Conservation (phyloP, 2,797 vertebrate genomes). For the Sphenopsis melanotis region DNA sequence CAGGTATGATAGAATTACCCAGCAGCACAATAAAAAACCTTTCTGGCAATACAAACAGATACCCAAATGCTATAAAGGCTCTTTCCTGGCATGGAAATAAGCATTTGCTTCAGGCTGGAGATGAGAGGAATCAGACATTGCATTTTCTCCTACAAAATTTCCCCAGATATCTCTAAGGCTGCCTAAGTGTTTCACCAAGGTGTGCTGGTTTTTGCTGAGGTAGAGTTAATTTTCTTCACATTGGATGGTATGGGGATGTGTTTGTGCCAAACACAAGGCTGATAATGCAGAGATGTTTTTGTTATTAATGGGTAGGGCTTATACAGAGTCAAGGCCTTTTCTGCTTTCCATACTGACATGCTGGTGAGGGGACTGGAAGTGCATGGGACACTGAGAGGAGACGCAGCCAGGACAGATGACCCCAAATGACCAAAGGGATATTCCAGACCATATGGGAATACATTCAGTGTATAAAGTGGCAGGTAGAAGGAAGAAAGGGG, state of each 20-base stretch:
- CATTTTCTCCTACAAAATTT: not conserved
- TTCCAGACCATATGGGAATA: not conserved
- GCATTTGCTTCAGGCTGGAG: not conserved
- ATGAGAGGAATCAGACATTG: not conserved
- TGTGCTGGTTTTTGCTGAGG: not conserved
- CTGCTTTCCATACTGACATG: not conserved
- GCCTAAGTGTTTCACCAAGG: not conserved
- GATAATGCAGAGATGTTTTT: not conserved
- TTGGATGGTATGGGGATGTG: not conserved
- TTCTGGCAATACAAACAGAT: not conserved
- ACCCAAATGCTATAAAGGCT: not conserved
- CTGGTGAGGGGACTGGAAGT: not conserved
- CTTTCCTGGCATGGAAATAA: not conserved
- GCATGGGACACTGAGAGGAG: not conserved
- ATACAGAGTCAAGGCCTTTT: not conserved
- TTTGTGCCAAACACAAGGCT: not conserved
- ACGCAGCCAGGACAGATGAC: not conserved
- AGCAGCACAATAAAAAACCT: not conserved
- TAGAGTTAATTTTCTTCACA: not conserved
- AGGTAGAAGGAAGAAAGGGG: not conserved
- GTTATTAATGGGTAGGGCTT: not conserved
- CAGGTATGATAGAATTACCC: not conserved
- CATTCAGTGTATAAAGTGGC: not conserved
- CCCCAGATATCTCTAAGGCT: not conserved
- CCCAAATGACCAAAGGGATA: not conserved